A percentile compares a stretch with the other conserved stretches of the same genome.
phyloP scores from a whole-genome alignment of 2,888 invertebrate species.

The Metopia argyrocephala region DNA sequence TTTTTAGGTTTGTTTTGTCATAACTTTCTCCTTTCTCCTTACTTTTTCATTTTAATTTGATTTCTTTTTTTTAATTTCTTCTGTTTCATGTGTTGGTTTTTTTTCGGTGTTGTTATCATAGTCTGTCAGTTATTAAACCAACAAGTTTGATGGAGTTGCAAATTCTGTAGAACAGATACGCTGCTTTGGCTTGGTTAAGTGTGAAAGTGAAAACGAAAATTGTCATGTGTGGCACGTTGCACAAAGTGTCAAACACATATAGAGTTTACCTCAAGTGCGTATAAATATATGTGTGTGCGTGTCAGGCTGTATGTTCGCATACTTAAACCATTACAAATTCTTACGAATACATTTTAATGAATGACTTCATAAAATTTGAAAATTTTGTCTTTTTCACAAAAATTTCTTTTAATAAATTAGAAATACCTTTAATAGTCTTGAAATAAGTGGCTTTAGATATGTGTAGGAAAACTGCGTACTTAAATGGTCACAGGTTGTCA shows the following conservation, averaged over 20 bases:
- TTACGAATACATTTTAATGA: neutral
- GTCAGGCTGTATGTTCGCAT: neutral
- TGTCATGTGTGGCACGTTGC: slow-evolving; percentile 61
- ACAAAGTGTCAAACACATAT: slow-evolving; percentile 34
- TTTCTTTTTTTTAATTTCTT: neutral
- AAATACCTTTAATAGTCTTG: too few species aligned
- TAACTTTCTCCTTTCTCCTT: neutral
- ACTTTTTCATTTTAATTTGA: neutral
- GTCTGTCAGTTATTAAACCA: slow-evolving; percentile 50
- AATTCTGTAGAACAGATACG: slow-evolving; percentile 28
- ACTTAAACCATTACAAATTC: slow-evolving; percentile 31
- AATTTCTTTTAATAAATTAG: too few species aligned
- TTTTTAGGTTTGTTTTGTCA: neutral
- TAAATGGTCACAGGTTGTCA: too few species aligned
- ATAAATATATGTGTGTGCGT: neutral
- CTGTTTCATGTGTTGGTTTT: neutral
- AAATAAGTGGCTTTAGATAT: too few species aligned
- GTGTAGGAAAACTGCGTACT: too few species aligned
- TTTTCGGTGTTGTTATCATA: slow-evolving; percentile 23
- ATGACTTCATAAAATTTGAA: too few species aligned
- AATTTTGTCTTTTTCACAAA: too few species aligned
- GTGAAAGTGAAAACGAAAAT: slow-evolving; percentile 57
- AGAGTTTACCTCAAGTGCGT: slow-evolving; percentile 9
- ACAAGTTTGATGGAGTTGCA: slow-evolving; percentile 40
- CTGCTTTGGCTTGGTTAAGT: slow-evolving; percentile 42